Evolutionary conservation across 1,140 invertebrate species (phyloP), one percentile per base, ranked within the genome.

Genomic region (Nylanderia fulva): DNA sequence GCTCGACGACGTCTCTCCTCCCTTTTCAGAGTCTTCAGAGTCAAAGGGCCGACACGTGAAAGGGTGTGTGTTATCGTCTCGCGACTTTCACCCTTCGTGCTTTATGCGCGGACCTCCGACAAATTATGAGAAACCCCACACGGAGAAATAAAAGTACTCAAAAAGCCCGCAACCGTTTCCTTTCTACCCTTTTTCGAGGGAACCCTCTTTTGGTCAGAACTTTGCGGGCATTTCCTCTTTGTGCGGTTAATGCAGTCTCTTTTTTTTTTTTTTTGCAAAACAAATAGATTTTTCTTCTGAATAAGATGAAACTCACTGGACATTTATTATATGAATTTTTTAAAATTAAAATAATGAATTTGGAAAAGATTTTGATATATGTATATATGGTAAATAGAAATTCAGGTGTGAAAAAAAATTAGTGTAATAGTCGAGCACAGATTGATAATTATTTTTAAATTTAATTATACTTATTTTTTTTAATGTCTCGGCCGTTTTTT

Each of bases 21-120:
- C 68, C 82, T 5, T 4, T 5, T 18, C n/a, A 48, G 74, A 54
- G 2, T 86, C 80, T 72, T 84, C 68, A n/a, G n/a, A n/a, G n/a
- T n/a, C 68, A 71, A 76, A 48, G 68, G 84, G 56, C 60, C 15
- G 39, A 33, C 79, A 77, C 21, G 42, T 48, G 29, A 27, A 80
- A 56, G 74, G 45, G 77, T 82, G 66, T 82, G 66, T 72, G 77
- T 89, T 89, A 89, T 89, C 85, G 74, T 86, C 18, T 13, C 74
- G 9, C 29, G 18, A 54, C 15, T 80, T 52, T 21, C 39, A 36
- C 60, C 48, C 42, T 74, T 33, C 33, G 29, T 63, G 42, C 24
- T 75, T 84, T 76, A 82, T 58, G 66, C 66, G 39, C 54, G 66
- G 66, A 13, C 36, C 39, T 45, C 36, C 36, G 66, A 58, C 24